Conservation (phyloP, 2,888 invertebrate genomes). For the Scrobipalpa atriplicella region DNA sequence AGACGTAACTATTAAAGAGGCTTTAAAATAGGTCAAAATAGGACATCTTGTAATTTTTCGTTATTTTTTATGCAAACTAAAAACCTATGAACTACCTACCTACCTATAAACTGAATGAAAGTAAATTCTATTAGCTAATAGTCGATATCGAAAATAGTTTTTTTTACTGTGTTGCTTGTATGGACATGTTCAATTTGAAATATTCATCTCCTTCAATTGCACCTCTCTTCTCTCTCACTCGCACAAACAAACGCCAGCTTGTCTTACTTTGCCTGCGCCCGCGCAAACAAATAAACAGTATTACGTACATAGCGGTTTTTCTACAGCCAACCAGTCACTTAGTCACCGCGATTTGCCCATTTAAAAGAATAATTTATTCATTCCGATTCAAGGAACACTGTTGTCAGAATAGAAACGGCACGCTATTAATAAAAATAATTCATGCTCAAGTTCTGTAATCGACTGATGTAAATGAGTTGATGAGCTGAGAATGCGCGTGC, state of each 20-base stretch:
- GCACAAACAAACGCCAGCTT: slow-evolving; percentile 44
- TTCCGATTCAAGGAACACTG: slow-evolving; percentile 56
- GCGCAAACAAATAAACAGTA: slow-evolving; percentile 68
- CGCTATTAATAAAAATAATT: slow-evolving; percentile 41
- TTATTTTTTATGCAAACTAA: no score
- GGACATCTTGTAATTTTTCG: no score
- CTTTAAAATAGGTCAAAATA: no score
- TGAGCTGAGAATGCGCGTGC: slow-evolving; percentile 11
- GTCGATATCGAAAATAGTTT: no score
- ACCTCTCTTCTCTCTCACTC: background rate
- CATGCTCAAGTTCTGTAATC: slow-evolving; percentile 33
- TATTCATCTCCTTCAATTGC: no score
- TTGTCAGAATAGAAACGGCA: slow-evolving; percentile 40
- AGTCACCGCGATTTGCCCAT: slow-evolving; percentile 58
- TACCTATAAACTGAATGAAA: no score
- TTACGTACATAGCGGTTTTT: slow-evolving; percentile 75
- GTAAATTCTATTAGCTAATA: no score
- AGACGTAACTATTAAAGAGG: background rate
- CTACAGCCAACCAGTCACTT: slow-evolving; percentile 57
- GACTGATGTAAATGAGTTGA: slow-evolving; percentile 29
- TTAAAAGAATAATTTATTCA: slow-evolving; percentile 60
- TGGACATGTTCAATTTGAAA: no score
- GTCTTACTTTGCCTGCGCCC: slow-evolving; percentile 61
- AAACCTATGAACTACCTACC: no score
- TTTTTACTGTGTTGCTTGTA: no score